Percentiles rank a stretch among this genome's conserved stretches.
Conservation (phyloP, 2,797 vertebrate species). For the Alectoris magna region DNA sequence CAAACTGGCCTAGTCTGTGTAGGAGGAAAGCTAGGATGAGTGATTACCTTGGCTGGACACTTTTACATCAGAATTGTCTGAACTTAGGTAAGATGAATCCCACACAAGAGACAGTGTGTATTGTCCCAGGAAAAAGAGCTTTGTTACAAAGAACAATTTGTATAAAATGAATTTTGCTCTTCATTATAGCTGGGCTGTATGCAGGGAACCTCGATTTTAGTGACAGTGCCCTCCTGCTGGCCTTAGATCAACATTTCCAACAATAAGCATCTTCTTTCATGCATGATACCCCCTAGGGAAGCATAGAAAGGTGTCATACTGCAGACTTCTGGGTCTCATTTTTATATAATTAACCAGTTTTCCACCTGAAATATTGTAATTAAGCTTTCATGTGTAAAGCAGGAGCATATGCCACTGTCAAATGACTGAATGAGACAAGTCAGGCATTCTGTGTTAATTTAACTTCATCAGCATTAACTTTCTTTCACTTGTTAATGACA, state of each 20-base stretch:
- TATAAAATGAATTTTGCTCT: background rate
- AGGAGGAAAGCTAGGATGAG: slow-evolving; percentile 11
- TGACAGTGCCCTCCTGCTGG: background rate
- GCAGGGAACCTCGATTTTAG: background rate
- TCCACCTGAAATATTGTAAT: slow-evolving; percentile 66
- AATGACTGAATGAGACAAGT: slow-evolving; percentile 46
- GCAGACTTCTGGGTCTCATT: slow-evolving; percentile 47
- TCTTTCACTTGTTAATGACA: background rate
- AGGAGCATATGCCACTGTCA: slow-evolving; percentile 63
- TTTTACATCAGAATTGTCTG: slow-evolving; percentile 44
- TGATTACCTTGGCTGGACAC: slow-evolving; percentile 4
- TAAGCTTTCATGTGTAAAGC: slow-evolving; percentile 65
- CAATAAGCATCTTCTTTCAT: slow-evolving; percentile 37
- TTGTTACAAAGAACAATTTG: slow-evolving; percentile 1
- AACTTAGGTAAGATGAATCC: slow-evolving; percentile 19
- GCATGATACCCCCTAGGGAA: slow-evolving; percentile 27
- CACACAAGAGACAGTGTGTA: background rate
- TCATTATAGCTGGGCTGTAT: background rate
- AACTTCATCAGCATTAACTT: slow-evolving; percentile 12
- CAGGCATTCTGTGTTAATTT: slow-evolving; percentile 53
- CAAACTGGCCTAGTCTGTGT: background rate
- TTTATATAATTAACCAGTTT: slow-evolving; percentile 64
- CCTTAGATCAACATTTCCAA: background rate
- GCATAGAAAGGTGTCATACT: slow-evolving; percentile 23
- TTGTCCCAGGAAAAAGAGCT: slow-evolving; percentile 11